Percentiles rank a stretch among this genome's conserved stretches.
These are phyloP conservation scores for Himalopsyche phryganea DNA, from an alignment of 1,140 invertebrate genomes.

Conservation along the genomic window DNA sequence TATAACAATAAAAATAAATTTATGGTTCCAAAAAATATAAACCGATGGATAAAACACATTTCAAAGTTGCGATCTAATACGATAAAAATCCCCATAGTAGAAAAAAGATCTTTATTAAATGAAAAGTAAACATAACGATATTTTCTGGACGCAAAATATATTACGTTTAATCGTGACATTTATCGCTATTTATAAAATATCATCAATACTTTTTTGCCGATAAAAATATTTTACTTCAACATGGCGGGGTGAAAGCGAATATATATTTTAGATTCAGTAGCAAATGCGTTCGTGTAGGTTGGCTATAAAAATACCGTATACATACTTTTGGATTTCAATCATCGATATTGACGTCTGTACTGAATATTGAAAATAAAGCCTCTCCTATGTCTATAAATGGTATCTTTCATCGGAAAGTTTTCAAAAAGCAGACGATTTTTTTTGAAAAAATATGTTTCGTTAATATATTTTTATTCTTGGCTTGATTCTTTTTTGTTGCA, in stretches of 20 bases:
- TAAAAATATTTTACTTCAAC: slow-evolving; percentile 29
- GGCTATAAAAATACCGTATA: slow-evolving; percentile 22
- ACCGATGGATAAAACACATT: no score
- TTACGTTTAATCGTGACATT: slow-evolving; percentile 27
- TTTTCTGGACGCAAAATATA: slow-evolving; percentile 9
- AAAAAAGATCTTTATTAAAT: slow-evolving; percentile 23
- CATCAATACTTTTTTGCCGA: slow-evolving; percentile 29
- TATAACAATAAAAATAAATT: no score
- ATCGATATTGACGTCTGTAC: slow-evolving; percentile 20
- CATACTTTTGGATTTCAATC: slow-evolving; percentile 24
- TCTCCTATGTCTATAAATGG: background rate
- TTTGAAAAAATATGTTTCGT: no score
- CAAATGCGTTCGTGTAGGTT: slow-evolving; percentile 8
- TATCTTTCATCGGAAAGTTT: no score
- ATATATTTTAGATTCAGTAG: slow-evolving; percentile 5
- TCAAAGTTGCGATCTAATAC: no score
- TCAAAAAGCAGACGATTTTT: no score
- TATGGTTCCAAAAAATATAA: no score
- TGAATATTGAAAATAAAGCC: slow-evolving; percentile 16
- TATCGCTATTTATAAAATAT: slow-evolving; percentile 31
- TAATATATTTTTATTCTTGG: no score
- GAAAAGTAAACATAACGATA: slow-evolving; percentile 14
- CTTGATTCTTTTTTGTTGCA: no score
- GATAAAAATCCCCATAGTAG: no score
- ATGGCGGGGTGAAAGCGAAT: slow-evolving; percentile 4